Evolutionary conservation across 2,888 invertebrate genomes (phyloP).

Genomic region (Aspidiotus rigidus): DNA sequence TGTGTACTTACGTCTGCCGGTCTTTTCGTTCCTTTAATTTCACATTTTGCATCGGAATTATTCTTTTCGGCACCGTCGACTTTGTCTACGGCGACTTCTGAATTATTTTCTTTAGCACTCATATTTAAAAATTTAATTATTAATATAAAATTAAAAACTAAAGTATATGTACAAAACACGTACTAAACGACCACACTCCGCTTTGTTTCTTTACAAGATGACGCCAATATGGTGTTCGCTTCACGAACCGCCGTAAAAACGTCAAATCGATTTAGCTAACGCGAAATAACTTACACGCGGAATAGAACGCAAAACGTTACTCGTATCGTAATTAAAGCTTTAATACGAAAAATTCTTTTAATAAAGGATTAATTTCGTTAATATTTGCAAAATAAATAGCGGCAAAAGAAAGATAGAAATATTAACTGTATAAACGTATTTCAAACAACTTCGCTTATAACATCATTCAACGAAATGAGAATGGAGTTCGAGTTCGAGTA

Average conservation of each 20-base stretch:
- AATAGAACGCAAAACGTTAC: background rate
- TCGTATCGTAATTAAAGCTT: conserved; percentile 12
- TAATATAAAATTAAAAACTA: conserved; percentile 36
- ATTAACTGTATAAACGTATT: conserved; percentile 19
- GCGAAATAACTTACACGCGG: conserved; percentile 15
- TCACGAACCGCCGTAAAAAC: conserved; percentile 19
- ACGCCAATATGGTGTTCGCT: conserved; percentile 32
- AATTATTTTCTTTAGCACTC: conserved; percentile 76
- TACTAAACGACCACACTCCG: conserved; percentile 27
- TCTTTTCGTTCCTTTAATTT: conserved; percentile 77
- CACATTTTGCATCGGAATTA: conserved; percentile 63
- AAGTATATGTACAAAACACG: conserved; percentile 35
- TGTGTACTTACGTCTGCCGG: conserved; percentile 68
- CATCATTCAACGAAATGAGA: conserved; percentile 24
- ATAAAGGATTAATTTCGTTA: conserved; percentile 6
- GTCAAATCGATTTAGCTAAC: conserved; percentile 17
- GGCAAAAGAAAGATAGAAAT: conserved; percentile 28
- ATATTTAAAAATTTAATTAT: conserved; percentile 44
- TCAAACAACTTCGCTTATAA: conserved; percentile 19
- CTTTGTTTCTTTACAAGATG: conserved; percentile 32
- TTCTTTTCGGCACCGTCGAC: conserved; percentile 63
- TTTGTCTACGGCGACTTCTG: conserved; percentile 76
- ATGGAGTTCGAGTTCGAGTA: conserved; percentile 14
- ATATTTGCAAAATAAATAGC: conserved; percentile 19
- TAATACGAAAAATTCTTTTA: conserved; percentile 21